phyloP scores from a whole-genome alignment of 1,140 invertebrate species.

The Drosophila athabasca region DNA sequence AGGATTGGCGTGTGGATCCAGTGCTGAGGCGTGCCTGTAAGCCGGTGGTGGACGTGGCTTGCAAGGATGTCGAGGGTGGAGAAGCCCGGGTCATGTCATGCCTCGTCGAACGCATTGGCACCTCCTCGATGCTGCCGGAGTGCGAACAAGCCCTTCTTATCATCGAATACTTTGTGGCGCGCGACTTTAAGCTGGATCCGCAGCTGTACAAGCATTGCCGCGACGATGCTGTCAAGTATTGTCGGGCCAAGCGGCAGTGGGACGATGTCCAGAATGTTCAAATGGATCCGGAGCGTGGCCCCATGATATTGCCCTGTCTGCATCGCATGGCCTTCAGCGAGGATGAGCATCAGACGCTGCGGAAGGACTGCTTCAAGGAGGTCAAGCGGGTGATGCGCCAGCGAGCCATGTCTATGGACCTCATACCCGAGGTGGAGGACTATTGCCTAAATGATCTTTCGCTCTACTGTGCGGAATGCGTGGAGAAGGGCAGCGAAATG shows the following conservation, averaged over 20 bases:
- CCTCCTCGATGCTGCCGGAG: slow-evolving; percentile 91
- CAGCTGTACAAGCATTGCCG: slow-evolving; percentile 93
- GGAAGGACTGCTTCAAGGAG: slow-evolving; percentile 88
- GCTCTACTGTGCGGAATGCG: slow-evolving; percentile 92
- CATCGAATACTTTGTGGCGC: slow-evolving; percentile 98
- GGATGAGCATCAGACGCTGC: slow-evolving; percentile 87
- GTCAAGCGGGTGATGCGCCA: slow-evolving; percentile 96
- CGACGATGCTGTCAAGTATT: slow-evolving; percentile 92
- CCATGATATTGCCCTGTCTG: slow-evolving; percentile 95
- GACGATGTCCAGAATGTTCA: slow-evolving; percentile 86
- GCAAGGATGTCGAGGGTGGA: slow-evolving; percentile 88
- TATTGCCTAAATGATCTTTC: slow-evolving; percentile 94
- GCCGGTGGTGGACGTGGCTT: slow-evolving; percentile 90
- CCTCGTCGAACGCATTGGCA: slow-evolving; percentile 95
- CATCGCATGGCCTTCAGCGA: slow-evolving; percentile 93
- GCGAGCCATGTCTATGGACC: slow-evolving; percentile 94
- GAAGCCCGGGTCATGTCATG: slow-evolving; percentile 94
- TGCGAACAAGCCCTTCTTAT: slow-evolving; percentile 96
- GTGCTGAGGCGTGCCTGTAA: slow-evolving; percentile 93
- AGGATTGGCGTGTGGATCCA: slow-evolving; percentile 96
- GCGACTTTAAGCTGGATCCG: slow-evolving; percentile 97
- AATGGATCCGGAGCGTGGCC: slow-evolving; percentile 89
- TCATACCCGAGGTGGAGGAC: slow-evolving; percentile 97
- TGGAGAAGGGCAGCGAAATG: slow-evolving; percentile 94
- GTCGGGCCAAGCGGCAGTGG: slow-evolving; percentile 92